Conservation (phyloP, 2,888 invertebrate species). For the Nomada ferruginata region DNA sequence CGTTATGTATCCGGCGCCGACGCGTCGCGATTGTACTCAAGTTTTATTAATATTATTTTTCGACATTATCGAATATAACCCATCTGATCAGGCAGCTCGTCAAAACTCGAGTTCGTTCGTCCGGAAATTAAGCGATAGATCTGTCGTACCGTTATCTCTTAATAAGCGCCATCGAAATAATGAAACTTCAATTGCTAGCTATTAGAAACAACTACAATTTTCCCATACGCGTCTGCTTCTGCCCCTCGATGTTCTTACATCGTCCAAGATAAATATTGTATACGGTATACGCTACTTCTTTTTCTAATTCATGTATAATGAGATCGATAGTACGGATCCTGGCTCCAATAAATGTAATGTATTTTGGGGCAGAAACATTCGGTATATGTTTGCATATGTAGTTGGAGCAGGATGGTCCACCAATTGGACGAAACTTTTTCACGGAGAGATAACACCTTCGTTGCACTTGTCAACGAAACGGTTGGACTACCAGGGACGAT, state of each 20-base stretch:
- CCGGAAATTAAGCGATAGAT: constrained; percentile 13
- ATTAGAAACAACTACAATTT: constrained; percentile 11
- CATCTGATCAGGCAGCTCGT: neutral
- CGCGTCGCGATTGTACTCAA: constrained; percentile 43
- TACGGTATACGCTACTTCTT: neutral
- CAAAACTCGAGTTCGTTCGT: constrained; percentile 9
- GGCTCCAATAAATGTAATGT: constrained; percentile 12
- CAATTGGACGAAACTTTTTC: constrained; percentile 59
- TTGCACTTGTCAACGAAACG: constrained; percentile 65
- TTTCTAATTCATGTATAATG: constrained; percentile 16
- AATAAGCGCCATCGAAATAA: constrained; percentile 10
- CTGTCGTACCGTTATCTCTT: constrained; percentile 15
- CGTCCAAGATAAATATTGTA: constrained; percentile 7
- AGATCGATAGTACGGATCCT: constrained; percentile 11
- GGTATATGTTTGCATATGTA: neutral
- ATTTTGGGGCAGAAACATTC: constrained; percentile 18
- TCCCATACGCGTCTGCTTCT: neutral
- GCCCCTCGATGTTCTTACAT: neutral
- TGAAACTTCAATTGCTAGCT: too few species aligned
- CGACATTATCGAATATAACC: constrained; percentile 35
- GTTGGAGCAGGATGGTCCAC: neutral
- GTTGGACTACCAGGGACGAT: constrained; percentile 63
- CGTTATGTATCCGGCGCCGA: constrained; percentile 41
- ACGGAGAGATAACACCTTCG: constrained; percentile 57
- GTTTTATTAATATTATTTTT: constrained; percentile 50